A percentile compares a stretch with the other conserved stretches of the same genome.
phyloP scores from a whole-genome alignment of 53 echinoderm and acorn worm genomes.

The Echinometra lucunter region DNA sequence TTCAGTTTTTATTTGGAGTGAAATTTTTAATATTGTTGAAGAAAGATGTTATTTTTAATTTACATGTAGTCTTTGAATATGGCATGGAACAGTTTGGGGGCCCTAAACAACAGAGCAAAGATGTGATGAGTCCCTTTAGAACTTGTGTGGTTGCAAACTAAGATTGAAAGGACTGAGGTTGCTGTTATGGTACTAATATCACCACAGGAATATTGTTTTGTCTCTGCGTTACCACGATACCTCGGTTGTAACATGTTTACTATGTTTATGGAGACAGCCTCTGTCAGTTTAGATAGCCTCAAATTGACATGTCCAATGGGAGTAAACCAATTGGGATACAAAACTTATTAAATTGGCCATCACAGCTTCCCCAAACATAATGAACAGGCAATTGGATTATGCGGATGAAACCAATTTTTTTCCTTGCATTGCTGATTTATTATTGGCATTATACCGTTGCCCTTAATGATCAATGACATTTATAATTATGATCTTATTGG shows the following conservation, averaged over 20 bases:
- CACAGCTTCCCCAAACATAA: background rate
- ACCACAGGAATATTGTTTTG: background rate
- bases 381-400: background rate
- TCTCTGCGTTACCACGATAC: background rate
- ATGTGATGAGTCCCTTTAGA: too few relatives aligned
- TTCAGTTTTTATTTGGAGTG: too few relatives aligned
- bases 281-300: background rate
- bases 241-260: background rate
- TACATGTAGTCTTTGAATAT: too few relatives aligned
- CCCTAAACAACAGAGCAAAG: too few relatives aligned
- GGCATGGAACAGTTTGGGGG: too few relatives aligned
- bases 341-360: conserved; percentile 35
- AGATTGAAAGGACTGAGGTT: background rate
- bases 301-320: background rate
- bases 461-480: conserved; percentile 47
- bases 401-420: background rate
- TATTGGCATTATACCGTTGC: background rate
- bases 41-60: too few relatives aligned
- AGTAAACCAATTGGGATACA: conserved; percentile 27
- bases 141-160: background rate
- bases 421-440: conserved; percentile 13
- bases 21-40: too few relatives aligned
- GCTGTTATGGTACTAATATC: background rate
- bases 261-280: background rate
- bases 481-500: conserved; percentile 39